Base-by-base conservation (phyloP, 2,113 vertebrate genomes). In the Agapornis roseicollis region DNA sequence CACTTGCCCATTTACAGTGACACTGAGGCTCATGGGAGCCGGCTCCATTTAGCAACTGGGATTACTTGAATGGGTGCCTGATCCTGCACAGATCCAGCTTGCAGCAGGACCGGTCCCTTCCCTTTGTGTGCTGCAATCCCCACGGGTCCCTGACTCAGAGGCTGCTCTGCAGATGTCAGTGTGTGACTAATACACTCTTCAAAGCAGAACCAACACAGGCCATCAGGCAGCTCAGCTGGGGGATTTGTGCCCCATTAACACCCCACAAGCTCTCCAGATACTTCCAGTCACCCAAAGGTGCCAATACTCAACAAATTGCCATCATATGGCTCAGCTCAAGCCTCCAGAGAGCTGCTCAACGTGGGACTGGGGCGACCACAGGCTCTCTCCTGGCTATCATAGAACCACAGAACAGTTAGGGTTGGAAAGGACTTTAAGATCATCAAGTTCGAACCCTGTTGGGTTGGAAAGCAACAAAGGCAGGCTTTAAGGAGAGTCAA, bases 191-290 rank as follows among this genome's bases (percentile, higher is more conserved):
- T 80, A 89, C 52, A 0, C 10, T 80, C 31, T 79, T 58, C 49
- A 14, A 47, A 46, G 29, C 61, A 29, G 19, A 35, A 46, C 13
- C 33, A 72, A 13, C 31, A 24, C 24, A 25, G 27, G 16, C 8
- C n/a, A 90, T 7, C 15, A 25, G 52, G 27, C 69, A 93, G 80
- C 80, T 92, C 86, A 78, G 72, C 22, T 7, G 70, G 37, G 46
- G 65, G 33, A 55, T 80, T 90, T 93, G 37, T 80, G 65, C 42
- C 80, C 70, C 50, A 60, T 44, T 86, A 80, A 71, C 50, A 81
- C 65, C 80, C 73, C 85, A 58, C 56, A 74, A 89, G 37, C 18
- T 86, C 52, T 89, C 80, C 90, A 96, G 72, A 90, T 90, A 86
- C 60, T 72, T 92, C 78, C 92, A 88, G 0, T 23, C 77, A 84